phyloP scores from a whole-genome alignment of 1,140 invertebrate species.

The Drosophila santomea region DNA sequence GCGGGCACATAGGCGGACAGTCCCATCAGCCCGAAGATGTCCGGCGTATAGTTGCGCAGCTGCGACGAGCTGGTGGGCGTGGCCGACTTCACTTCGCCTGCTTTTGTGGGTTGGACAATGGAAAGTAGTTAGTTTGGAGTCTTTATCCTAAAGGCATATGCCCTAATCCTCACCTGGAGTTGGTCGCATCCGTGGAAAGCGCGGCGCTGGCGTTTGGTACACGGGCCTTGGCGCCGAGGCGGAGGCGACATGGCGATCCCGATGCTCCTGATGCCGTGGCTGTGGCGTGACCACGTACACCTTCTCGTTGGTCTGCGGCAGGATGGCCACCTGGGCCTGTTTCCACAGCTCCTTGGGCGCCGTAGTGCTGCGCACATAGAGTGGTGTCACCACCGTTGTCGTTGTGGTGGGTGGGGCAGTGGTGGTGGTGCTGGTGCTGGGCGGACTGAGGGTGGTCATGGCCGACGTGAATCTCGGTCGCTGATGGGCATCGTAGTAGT shows the following conservation, averaged over 20 bases:
- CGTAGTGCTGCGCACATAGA: constrained; percentile 58
- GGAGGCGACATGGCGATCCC: constrained; percentile 20
- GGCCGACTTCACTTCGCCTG: constrained; percentile 66
- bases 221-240: constrained; percentile 58
- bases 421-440: constrained; percentile 7
- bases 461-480: constrained; percentile 11
- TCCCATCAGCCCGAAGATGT: constrained; percentile 85
- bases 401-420: constrained; percentile 25
- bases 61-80: constrained; percentile 82
- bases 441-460: constrained; percentile 7
- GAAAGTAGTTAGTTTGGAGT: background rate
- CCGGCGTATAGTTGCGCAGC: constrained; percentile 77
- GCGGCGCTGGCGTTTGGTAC: constrained; percentile 87
- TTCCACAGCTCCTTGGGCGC: constrained; percentile 87
- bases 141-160: too few species aligned
- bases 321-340: constrained; percentile 88
- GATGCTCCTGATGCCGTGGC: constrained; percentile 21
- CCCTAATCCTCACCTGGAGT: constrained; percentile 80
- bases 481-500: constrained; percentile 47
- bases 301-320: constrained; percentile 90
- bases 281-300: constrained; percentile 92
- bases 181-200: constrained; percentile 86
- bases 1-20: constrained; percentile 85
- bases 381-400: constrained; percentile 44
- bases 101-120: constrained; percentile 22